Percentiles rank a stretch among this genome's conserved stretches.
These are phyloP conservation scores for Hozukius guyotensis DNA, from an alignment of 2,797 vertebrate species.

Conservation along the genomic window DNA sequence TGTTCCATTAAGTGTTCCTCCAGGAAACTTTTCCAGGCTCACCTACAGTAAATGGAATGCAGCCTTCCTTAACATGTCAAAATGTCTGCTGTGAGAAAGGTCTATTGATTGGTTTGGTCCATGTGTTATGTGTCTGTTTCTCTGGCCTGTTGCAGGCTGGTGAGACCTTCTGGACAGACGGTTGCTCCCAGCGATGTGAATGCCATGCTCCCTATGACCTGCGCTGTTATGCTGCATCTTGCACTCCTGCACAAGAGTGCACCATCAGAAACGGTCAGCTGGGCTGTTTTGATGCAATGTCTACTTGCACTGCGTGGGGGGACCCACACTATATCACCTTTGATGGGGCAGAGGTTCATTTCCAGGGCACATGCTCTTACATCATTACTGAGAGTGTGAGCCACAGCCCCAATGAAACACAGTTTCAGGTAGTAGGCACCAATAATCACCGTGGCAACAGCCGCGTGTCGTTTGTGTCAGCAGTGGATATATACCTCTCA, in stretches of 20 bases:
- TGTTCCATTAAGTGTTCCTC: too few species aligned
- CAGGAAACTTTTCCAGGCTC: too few species aligned
- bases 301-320: conserved; percentile 79
- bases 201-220: conserved; percentile 65
- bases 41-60: too few species aligned
- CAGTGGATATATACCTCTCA: conserved; percentile 71
- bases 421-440: conserved; percentile 69
- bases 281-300: conserved; percentile 62
- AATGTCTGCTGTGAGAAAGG: too few species aligned
- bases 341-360: conserved; percentile 80
- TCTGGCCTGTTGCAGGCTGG: conserved; percentile 44
- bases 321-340: conserved; percentile 84
- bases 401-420: conserved; percentile 11
- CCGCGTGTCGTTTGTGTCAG: conserved; percentile 74
- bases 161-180: conserved; percentile 67
- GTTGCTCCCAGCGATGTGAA: conserved; percentile 67
- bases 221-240: conserved; percentile 50
- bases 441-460: conserved; percentile 74
- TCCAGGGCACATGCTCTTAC: conserved; percentile 84
- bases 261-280: conserved; percentile 56
- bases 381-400: conserved; percentile 66
- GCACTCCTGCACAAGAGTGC: conserved; percentile 66
- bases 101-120: not conserved
- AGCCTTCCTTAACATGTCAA: too few species aligned
- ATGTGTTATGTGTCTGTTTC: too few species aligned